phyloP scores from a whole-genome alignment of 2,113 vertebrate genomes.

The Cricetomys ansorgei region DNA sequence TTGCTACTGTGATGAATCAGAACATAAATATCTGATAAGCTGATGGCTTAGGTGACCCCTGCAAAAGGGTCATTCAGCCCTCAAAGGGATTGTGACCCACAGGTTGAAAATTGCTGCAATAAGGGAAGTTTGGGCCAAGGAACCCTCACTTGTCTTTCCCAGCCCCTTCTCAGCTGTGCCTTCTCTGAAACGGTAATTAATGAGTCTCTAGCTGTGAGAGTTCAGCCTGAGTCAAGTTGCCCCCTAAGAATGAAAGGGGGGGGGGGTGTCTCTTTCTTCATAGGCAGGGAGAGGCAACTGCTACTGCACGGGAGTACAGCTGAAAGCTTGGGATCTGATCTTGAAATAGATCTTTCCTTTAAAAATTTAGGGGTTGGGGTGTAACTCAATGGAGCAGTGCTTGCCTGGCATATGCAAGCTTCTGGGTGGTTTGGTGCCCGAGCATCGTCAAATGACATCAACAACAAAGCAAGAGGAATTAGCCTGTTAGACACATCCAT shows the following conservation, averaged over 20 bases:
- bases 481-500: not conserved
- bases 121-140: not conserved
- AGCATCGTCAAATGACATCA: not conserved
- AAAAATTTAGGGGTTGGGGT: not conserved
- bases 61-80: too few species aligned
- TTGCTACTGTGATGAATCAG: too few species aligned
- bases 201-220: not conserved
- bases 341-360: not conserved
- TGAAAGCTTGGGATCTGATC: not conserved
- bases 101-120: too few species aligned
- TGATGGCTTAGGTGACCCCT: too few species aligned
- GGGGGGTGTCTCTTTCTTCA: not conserved
- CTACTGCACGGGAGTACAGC: not conserved
- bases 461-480: not conserved
- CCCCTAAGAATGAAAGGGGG: not conserved
- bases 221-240: not conserved
- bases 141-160: not conserved
- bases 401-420: not conserved
- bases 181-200: not conserved
- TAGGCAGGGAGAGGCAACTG: not conserved
- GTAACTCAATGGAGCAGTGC: not conserved
- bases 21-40: too few species aligned
- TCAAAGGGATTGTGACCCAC: too few species aligned
- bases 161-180: not conserved
- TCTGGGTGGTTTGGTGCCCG: not conserved